Conservation (phyloP, 1,140 invertebrate genomes). For the Coelopa frigida region DNA sequence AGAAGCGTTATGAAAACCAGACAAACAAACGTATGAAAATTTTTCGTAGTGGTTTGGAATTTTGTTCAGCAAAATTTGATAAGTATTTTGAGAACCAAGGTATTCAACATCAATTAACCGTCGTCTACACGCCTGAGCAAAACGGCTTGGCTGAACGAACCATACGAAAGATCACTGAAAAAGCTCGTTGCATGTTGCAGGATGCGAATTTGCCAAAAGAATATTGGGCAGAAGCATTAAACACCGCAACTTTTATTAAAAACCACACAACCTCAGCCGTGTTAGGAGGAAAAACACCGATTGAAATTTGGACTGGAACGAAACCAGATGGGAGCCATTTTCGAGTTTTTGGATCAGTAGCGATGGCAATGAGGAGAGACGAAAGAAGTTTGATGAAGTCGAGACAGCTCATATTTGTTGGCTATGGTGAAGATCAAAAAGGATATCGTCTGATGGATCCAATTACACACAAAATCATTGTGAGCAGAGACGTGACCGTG, state of each 20-base stretch:
- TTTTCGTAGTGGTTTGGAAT: too few relatives aligned
- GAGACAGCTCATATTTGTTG: conserved; percentile 40
- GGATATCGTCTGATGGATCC: too few relatives aligned
- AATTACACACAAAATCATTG: too few relatives aligned
- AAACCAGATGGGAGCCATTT: conserved; percentile 46
- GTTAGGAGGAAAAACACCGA: conserved; percentile 39
- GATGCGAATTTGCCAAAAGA: conserved; percentile 25
- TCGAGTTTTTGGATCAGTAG: conserved; percentile 47
- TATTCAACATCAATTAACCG: conserved; percentile 46
- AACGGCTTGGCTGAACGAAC: conserved; percentile 49
- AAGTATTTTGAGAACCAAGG: conserved; percentile 42
- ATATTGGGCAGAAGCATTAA: conserved; percentile 43
- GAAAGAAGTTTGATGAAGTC: conserved; percentile 45
- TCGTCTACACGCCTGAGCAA: conserved; percentile 46
- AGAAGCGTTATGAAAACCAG: too few relatives aligned
- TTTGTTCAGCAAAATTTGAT: too few relatives aligned
- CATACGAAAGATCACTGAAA: conserved; percentile 45
- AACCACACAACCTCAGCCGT: conserved; percentile 40
- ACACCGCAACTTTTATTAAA: conserved; percentile 46
- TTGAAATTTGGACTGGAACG: conserved; percentile 46
- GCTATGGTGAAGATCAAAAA: too few relatives aligned
- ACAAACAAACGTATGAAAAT: too few relatives aligned
- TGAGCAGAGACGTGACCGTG: too few relatives aligned
- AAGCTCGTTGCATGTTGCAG: conserved; percentile 39
- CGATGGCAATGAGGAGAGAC: conserved; percentile 42